Percentiles rank a stretch among this genome's conserved stretches.
These are phyloP conservation scores for Coreoperca whiteheadi DNA, from an alignment of 2,113 vertebrate species.

Conservation along the genomic window DNA sequence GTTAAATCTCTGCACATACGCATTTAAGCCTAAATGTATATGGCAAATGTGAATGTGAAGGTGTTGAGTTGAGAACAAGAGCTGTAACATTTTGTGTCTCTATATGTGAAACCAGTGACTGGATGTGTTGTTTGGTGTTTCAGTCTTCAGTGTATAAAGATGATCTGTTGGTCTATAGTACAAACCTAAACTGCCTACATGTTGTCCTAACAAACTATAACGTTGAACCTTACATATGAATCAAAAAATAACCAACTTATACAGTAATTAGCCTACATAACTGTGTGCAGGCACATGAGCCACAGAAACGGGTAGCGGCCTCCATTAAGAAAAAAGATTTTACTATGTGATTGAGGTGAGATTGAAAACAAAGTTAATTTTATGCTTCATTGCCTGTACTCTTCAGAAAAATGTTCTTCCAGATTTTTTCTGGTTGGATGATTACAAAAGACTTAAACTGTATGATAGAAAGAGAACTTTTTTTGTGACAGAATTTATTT, in stretches of 20 bases:
- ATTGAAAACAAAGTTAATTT: constrained; percentile 45
- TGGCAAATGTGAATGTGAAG: constrained; percentile 3
- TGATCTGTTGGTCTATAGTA: neutral
- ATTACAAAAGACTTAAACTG: neutral
- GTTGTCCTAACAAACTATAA: neutral
- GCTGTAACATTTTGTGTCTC: neutral
- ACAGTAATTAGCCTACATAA: neutral
- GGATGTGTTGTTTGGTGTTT: neutral
- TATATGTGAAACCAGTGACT: neutral
- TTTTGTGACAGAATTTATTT: constrained; percentile 4
- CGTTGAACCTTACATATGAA: neutral
- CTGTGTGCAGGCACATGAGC: neutral
- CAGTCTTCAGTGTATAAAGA: neutral
- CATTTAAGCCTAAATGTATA: neutral
- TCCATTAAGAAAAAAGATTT: neutral
- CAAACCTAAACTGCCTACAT: neutral
- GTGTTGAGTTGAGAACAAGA: neutral
- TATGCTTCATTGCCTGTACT: constrained; percentile 31
- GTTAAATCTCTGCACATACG: neutral
- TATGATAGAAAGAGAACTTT: neutral
- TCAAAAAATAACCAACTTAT: neutral
- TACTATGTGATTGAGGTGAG: neutral
- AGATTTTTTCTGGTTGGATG: constrained; percentile 16
- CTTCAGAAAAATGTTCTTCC: constrained; percentile 36
- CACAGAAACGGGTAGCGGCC: neutral